Evolutionary conservation across 1,140 invertebrate genomes (phyloP), one percentile per base, ranked within the genome.

Genomic region (Psilanteris sp.): DNA sequence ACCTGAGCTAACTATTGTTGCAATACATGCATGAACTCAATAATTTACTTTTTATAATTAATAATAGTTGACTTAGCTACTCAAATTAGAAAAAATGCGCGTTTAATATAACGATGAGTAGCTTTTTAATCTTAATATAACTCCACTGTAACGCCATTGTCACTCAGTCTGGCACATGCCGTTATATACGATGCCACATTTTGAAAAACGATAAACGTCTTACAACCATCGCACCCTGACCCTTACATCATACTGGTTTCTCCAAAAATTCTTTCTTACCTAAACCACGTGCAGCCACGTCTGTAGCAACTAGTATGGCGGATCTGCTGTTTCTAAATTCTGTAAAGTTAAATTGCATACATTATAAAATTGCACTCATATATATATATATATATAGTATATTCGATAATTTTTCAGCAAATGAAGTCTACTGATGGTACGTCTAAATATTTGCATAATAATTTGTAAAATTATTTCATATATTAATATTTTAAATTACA

Each of bases 281-380:
- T 90, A 96, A 89, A 77, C 95, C 95, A 79, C 95, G 90, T 31
- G 95, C 94, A 29, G 95, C 95, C 43, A 96, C 95, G 87, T 96
- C 95, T 39, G 95, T 96, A 31, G 95, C 95, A 27, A 96, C 91
- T 75, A 96, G 84, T 83, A 96, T 94, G 10, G 93, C 91, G 46
- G 91, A 91, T 81, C 90, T 90, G 54, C 93, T 93, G 81, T 86
- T 86, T 74, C 93, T 90, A 88, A 96, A 96, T 87, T 95, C 94
- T 94, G 85, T 15, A 87, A 74, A n/a, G n/a, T n/a, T n/a, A n/a
- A n/a, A n/a, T n/a, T n/a, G n/a, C n/a, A n/a, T n/a, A n/a, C n/a
- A n/a, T n/a, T n/a, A n/a, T n/a, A n/a, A n/a, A n/a, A n/a, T n/a
- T n/a, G n/a, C n/a, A n/a, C n/a, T n/a, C n/a, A n/a, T n/a, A n/a